A percentile compares a stretch with the other conserved stretches of the same genome.
These are phyloP conservation scores for Bucco capensis DNA, from an alignment of 2,113 vertebrate species.

Conservation along the genomic window DNA sequence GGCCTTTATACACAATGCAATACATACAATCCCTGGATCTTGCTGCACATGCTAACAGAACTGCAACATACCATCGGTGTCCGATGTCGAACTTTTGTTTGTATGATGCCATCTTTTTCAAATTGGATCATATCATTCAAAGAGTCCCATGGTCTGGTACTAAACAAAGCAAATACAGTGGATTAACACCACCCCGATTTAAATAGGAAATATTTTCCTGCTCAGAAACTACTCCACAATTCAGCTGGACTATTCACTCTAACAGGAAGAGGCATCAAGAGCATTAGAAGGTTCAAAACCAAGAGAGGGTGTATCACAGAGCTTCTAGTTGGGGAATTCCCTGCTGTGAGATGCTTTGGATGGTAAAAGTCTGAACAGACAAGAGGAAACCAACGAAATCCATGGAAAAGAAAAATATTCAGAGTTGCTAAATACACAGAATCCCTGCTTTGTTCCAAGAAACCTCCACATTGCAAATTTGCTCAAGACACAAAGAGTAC, in stretches of 20 bases:
- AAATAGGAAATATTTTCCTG: neutral
- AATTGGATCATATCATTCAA: conserved; percentile 98
- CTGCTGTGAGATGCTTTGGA: neutral
- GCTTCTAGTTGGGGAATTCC: neutral
- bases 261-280: neutral
- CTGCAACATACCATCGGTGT: conserved; percentile 95
- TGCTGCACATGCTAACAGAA: conserved; percentile 50
- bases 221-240: neutral
- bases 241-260: neutral
- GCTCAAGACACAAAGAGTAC: neutral
- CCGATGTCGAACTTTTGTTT: conserved; percentile 96
- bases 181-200: neutral
- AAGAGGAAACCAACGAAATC: neutral
- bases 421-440: neutral
- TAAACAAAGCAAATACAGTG: conserved; percentile 49
- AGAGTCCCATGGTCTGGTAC: conserved; percentile 96
- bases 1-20: conserved; percentile 19
- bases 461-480: neutral
- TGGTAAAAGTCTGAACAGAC: neutral
- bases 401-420: neutral
- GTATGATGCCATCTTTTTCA: conserved; percentile 94
- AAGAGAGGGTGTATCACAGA: neutral
- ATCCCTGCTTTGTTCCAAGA: neutral
- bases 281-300: neutral
- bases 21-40: conserved; percentile 54